Evolutionary conservation across 23 tunicate species (phyloP).

Genomic region (Trididemnum miniatum): DNA sequence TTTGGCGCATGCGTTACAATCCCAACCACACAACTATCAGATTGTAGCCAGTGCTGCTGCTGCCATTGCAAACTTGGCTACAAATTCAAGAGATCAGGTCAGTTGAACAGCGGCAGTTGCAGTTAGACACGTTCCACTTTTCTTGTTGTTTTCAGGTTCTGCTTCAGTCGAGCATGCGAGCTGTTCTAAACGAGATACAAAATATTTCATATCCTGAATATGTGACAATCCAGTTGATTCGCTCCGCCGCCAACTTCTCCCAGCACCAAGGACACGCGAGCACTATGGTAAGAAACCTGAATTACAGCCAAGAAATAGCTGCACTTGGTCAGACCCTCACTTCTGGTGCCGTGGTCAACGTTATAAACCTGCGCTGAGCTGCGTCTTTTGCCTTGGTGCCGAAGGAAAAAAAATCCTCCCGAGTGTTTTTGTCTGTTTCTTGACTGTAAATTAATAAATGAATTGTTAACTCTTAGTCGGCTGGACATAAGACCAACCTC

Average conservation of each 20-base stretch:
- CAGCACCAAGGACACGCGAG: slow-evolving; percentile 43
- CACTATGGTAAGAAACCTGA: slow-evolving; percentile 53
- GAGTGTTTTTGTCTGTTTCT: no score
- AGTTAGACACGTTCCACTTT: neutral
- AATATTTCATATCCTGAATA: slow-evolving; percentile 52
- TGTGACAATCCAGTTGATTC: slow-evolving; percentile 43
- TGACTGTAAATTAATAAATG: no score
- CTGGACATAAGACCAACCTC: no score
- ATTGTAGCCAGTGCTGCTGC: slow-evolving; percentile 72
- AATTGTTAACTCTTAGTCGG: no score
- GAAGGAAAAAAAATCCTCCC: no score
- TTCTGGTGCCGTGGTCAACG: no score
- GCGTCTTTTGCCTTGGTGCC: no score
- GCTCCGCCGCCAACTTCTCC: slow-evolving; percentile 77
- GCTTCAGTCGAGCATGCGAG: slow-evolving; percentile 52
- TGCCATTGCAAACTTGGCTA: slow-evolving; percentile 78
- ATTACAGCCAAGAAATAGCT: no score
- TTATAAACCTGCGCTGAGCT: no score
- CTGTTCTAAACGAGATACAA: slow-evolving; percentile 39
- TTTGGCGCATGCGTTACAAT: slow-evolving; percentile 56
- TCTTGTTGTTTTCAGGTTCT: slow-evolving; percentile 38
- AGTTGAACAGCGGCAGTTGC: neutral
- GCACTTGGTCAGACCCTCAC: no score
- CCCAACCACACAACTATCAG: slow-evolving; percentile 59
- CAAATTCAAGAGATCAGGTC: slow-evolving; percentile 76